phyloP scores from a whole-genome alignment of 2,797 vertebrate species.

The Moxostoma hubbsi region DNA sequence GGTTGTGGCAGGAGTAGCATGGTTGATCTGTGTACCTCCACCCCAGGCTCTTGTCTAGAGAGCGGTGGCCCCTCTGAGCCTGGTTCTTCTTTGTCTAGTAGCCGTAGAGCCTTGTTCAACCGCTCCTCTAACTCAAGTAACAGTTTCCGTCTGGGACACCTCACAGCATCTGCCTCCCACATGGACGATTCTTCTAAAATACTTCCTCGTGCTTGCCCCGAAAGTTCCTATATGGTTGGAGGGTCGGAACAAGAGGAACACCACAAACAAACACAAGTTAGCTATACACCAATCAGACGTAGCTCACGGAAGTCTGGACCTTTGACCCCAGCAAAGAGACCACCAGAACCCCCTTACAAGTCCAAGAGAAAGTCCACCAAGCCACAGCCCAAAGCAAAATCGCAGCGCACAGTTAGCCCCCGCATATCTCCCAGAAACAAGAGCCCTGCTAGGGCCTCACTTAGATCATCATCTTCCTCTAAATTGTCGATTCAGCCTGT shows the following conservation, averaged over 20 bases:
- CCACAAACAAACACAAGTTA: conserved; percentile 43
- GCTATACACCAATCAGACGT: conserved; percentile 47
- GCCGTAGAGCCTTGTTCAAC: conserved; percentile 59
- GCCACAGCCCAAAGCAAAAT: conserved; percentile 41
- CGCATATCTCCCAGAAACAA: conserved; percentile 49
- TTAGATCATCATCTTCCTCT: conserved; percentile 52
- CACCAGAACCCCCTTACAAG: conserved; percentile 52
- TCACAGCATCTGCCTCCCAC: conserved; percentile 58
- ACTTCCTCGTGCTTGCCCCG: conserved; percentile 42
- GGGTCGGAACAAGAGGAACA: conserved; percentile 34
- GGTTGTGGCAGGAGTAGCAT: conserved; percentile 61
- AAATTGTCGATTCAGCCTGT: conserved; percentile 48
- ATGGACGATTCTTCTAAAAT: conserved; percentile 52
- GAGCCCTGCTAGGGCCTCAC: conserved; percentile 47
- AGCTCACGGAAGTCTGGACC: conserved; percentile 42
- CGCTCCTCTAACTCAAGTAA: conserved; percentile 60
- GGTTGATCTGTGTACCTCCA: conserved; percentile 64
- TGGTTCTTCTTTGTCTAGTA: conserved; percentile 61
- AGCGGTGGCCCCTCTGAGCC: conserved; percentile 61
- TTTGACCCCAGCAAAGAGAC: conserved; percentile 53
- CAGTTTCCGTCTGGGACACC: conserved; percentile 60
- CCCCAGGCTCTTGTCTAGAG: conserved; percentile 60
- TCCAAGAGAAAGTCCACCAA: conserved; percentile 52
- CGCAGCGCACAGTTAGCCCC: conserved; percentile 60
- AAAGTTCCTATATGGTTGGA: conserved; percentile 40